Percentiles rank a stretch among this genome's conserved stretches.
Conservation (phyloP, 2,797 vertebrate species). For the Clarias platycephalus region DNA sequence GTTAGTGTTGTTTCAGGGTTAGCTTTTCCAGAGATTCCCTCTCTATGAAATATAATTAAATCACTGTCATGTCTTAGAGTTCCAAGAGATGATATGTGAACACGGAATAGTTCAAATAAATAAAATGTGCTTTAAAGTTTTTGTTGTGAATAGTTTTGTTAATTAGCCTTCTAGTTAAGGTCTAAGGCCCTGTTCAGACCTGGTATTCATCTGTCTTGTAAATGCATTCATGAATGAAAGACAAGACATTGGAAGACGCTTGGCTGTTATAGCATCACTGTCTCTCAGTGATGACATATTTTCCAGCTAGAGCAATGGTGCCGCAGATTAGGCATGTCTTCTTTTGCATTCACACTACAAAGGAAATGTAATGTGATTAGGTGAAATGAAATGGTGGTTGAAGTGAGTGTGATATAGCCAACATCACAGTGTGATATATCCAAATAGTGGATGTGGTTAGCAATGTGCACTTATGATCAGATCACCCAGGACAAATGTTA, state of each 20-base stretch:
- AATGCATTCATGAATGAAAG: background rate
- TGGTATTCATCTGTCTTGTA: background rate
- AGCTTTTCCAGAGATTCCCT: background rate
- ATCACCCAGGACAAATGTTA: background rate
- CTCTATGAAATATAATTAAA: background rate
- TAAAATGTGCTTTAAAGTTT: background rate
- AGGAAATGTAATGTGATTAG: background rate
- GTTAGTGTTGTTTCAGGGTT: background rate
- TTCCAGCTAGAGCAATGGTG: background rate
- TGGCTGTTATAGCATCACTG: background rate
- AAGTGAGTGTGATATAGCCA: background rate
- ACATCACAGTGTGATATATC: background rate
- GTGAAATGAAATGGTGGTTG: background rate
- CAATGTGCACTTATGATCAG: background rate
- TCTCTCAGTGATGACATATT: background rate
- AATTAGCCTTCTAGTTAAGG: background rate
- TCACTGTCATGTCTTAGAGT: background rate
- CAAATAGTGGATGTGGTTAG: background rate
- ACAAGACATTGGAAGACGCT: background rate
- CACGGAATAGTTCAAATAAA: background rate
- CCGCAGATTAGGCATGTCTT: background rate
- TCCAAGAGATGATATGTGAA: background rate
- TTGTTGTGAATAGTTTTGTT: background rate
- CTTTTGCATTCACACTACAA: background rate
- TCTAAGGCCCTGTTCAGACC: background rate